Evolutionary conservation across 1,140 invertebrate species (phyloP).

Genomic region (Drosophila insularis): DNA sequence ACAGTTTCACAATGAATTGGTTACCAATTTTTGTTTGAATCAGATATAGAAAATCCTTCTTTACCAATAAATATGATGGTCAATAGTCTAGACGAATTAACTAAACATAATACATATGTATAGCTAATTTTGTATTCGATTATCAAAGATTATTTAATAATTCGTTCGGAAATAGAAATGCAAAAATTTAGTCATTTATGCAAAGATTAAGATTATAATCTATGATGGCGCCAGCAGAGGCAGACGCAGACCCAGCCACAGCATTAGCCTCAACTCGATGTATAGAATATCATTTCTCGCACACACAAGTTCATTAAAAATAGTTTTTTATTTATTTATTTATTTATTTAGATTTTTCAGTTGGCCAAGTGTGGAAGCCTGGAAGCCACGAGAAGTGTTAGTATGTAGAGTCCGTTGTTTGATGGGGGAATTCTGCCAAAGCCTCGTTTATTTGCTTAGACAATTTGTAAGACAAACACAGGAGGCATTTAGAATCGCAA

Average conservation of each 20-base stretch:
- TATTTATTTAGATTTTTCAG: conserved; percentile 22
- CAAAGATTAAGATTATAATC: conserved; percentile 9
- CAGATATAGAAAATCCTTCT: too few relatives aligned
- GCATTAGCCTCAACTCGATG: background rate
- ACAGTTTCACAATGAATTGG: too few relatives aligned
- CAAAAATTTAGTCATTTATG: conserved; percentile 1
- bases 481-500: conserved; percentile 1
- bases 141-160: background rate
- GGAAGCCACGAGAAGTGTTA: background rate
- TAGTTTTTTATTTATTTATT: conserved; percentile 45
- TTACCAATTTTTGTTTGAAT: too few relatives aligned
- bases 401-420: background rate
- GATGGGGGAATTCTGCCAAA: conserved; percentile 20
- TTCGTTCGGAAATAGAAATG: background rate
- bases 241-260: background rate
- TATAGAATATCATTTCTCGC: conserved; percentile 22
- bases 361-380: conserved; percentile 7
- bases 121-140: background rate
- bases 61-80: too few relatives aligned
- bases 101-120: too few relatives aligned
- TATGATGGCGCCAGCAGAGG: conserved; percentile 11
- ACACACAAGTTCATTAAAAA: conserved; percentile 47
- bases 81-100: too few relatives aligned
- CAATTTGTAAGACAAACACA: conserved; percentile 12
- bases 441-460: conserved; percentile 52